Percentiles rank a stretch among this genome's conserved stretches.
These are phyloP conservation scores for Frankliniella intonsa DNA, from an alignment of 2,888 invertebrate genomes.

Conservation along the genomic window DNA sequence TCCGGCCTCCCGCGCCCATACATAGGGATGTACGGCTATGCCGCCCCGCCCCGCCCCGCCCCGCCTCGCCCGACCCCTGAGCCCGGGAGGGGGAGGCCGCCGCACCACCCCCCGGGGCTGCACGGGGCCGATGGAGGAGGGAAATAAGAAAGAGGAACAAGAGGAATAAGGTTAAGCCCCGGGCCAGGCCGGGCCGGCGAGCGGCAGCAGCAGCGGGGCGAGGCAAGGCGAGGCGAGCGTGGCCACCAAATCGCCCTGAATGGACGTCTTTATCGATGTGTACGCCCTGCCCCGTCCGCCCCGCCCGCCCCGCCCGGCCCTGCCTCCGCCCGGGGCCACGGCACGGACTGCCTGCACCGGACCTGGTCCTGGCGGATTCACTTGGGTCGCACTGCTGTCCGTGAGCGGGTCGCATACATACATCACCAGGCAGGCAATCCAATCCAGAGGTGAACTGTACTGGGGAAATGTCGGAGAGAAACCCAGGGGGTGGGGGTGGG, in stretches of 20 bases:
- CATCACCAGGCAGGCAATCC: too few relatives aligned
- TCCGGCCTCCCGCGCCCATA: constrained; percentile 6
- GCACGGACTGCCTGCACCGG: too few relatives aligned
- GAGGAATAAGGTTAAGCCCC: constrained; percentile 23
- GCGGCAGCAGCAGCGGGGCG: not conserved
- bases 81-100: not conserved
- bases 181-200: not conserved
- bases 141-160: not conserved
- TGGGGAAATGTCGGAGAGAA: too few relatives aligned
- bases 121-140: not conserved
- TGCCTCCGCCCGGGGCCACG: not conserved
- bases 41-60: not conserved
- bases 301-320: not conserved
- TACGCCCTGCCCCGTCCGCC: not conserved
- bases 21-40: constrained; percentile 18
- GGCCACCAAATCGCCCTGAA: constrained; percentile 16
- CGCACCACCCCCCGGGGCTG: not conserved
- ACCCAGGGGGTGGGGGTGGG: too few relatives aligned
- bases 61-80: not conserved
- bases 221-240: not conserved
- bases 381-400: not conserved
- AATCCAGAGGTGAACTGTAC: too few relatives aligned
- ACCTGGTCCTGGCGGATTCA: not conserved
- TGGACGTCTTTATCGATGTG: constrained; percentile 25
- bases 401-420: too few relatives aligned